Conservation (phyloP, 2,888 invertebrate genomes). For the Coecobrya sp. region DNA sequence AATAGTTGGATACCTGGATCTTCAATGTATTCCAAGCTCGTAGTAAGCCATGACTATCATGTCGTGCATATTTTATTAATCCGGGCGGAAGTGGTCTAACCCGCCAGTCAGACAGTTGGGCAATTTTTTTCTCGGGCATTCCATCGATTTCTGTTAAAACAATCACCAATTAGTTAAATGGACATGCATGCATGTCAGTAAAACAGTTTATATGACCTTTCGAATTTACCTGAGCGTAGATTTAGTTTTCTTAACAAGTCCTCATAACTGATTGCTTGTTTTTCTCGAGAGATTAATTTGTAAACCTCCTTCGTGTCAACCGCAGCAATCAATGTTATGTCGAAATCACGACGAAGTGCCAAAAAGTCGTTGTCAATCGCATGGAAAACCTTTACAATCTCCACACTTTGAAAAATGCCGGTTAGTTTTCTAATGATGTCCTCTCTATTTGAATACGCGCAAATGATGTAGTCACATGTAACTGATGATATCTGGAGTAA, state of each 20-base stretch:
- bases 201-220: background rate
- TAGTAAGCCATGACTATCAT: background rate
- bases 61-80: background rate
- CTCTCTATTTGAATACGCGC: background rate
- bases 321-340: background rate
- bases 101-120: background rate
- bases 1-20: no score
- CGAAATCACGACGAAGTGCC: background rate
- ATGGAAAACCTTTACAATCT: background rate
- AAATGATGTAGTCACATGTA: background rate
- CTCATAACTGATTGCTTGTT: background rate
- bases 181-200: background rate
- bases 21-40: background rate
- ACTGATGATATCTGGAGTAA: background rate
- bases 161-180: no score
- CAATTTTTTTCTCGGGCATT: background rate
- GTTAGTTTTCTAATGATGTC: background rate
- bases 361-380: slow-evolving; percentile 7
- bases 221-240: background rate
- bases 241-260: background rate
- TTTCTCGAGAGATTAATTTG: no score
- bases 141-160: background rate
- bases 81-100: background rate
- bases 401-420: background rate
- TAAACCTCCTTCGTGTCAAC: background rate